phyloP scores from a whole-genome alignment of 2,113 vertebrate species.

The Epinephelus fuscoguttatus region DNA sequence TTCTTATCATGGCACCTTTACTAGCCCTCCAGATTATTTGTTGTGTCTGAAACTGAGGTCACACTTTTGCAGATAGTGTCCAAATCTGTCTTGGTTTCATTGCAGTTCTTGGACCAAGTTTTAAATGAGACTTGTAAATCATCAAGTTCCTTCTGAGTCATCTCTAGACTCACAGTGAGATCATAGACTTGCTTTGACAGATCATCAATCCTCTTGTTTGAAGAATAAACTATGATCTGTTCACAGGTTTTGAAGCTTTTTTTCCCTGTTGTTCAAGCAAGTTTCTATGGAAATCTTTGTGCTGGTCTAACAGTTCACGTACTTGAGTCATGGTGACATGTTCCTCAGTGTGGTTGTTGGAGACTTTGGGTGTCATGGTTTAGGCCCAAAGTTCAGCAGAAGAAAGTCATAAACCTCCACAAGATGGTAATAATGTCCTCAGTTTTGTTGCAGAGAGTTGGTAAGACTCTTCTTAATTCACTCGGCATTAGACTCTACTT shows the following conservation, averaged over 20 bases:
- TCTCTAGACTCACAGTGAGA: neutral
- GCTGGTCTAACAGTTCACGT: slow-evolving; percentile 17
- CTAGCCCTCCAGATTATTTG: too few relatives aligned
- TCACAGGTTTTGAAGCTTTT: slow-evolving; percentile 3
- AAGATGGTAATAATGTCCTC: neutral
- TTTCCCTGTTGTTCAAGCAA: neutral
- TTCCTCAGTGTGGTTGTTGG: slow-evolving; percentile 11
- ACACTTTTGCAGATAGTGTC: too few relatives aligned
- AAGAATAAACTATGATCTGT: slow-evolving; percentile 20
- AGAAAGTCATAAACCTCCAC: neutral
- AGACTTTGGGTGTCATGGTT: neutral
- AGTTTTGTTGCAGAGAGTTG: neutral
- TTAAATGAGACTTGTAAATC: too few relatives aligned
- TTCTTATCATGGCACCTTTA: too few relatives aligned
- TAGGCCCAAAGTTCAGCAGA: neutral
- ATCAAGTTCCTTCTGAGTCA: neutral
- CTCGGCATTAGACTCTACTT: neutral
- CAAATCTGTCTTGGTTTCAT: too few relatives aligned
- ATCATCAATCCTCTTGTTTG: slow-evolving; percentile 12
- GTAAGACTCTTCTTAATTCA: neutral
- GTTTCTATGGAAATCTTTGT: slow-evolving; percentile 16
- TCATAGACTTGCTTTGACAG: slow-evolving; percentile 22
- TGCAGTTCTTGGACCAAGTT: too few relatives aligned
- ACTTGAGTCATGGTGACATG: slow-evolving; percentile 14
- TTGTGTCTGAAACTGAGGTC: too few relatives aligned